Conservation (phyloP, 2,113 vertebrate genomes). For the Otolemur garnettii region DNA sequence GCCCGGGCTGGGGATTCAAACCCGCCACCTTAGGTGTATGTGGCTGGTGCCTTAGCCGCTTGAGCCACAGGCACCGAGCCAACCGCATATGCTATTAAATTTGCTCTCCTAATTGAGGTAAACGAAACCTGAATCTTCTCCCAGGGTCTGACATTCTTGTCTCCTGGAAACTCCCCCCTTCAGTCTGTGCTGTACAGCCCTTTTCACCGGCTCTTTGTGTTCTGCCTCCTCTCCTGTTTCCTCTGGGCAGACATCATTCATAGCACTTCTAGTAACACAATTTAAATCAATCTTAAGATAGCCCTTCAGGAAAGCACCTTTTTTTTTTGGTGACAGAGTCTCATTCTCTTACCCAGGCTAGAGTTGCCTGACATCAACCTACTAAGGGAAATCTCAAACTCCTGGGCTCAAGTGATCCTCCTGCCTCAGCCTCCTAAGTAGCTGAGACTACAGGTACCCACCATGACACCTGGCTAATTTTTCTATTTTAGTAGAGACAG, state of each 20-base stretch:
- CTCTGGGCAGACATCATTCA: background rate
- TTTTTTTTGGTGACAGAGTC: too few relatives aligned
- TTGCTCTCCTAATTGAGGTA: conserved; percentile 2
- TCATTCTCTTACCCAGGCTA: background rate
- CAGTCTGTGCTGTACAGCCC: background rate
- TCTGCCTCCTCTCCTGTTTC: background rate
- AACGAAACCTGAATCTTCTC: conserved; percentile 19
- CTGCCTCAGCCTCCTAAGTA: background rate
- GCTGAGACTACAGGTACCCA: background rate
- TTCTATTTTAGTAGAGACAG: too few relatives aligned
- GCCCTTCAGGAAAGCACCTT: background rate
- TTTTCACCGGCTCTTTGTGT: conserved; percentile 3
- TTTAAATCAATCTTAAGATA: conserved; percentile 45
- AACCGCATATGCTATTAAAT: background rate
- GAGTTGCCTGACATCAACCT: too few relatives aligned
- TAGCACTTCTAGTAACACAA: background rate
- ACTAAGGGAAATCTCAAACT: too few relatives aligned
- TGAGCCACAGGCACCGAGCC: background rate
- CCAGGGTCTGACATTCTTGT: background rate
- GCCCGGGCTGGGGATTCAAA: too few relatives aligned
- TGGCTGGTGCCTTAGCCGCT: too few relatives aligned
- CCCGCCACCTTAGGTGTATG: too few relatives aligned
- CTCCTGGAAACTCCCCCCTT: background rate
- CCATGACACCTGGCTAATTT: background rate
- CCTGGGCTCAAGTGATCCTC: too few relatives aligned